A percentile compares a stretch with the other conserved stretches of the same genome.
phyloP scores from a whole-genome alignment of 2,113 vertebrate species.

The Erythrolamprus reginae region DNA sequence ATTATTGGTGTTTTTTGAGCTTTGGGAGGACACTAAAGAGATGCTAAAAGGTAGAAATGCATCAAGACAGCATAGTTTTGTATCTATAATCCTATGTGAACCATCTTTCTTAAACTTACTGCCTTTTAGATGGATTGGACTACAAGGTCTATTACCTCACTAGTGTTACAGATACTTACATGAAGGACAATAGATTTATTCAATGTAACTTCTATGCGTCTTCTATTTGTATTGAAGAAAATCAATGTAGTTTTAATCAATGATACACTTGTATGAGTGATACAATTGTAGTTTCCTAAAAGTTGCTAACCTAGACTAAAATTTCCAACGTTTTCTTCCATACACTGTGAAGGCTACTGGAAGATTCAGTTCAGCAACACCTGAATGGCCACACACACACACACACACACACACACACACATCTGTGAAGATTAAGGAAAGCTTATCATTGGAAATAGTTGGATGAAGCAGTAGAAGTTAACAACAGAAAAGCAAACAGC shows the following conservation, averaged over 20 bases:
- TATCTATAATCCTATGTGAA: constrained; percentile 5
- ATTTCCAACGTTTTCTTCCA: neutral
- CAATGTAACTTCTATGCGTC: too few species aligned
- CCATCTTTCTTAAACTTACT: neutral
- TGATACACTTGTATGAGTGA: too few species aligned
- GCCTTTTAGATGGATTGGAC: neutral
- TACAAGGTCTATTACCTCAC: neutral
- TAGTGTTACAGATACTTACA: neutral
- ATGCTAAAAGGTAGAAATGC: neutral
- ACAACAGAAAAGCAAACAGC: constrained; percentile 56
- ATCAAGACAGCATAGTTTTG: constrained; percentile 33
- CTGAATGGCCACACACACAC: neutral
- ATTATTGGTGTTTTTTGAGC: neutral
- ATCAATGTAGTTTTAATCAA: neutral
- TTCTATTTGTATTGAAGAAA: too few species aligned
- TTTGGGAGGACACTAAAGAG: neutral
- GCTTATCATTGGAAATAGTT: constrained; percentile 48
- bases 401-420: too few species aligned
- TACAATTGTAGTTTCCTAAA: neutral
- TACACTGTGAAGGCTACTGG: neutral
- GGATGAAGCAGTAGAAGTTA: constrained; percentile 48
- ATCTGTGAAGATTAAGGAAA: constrained; percentile 49
- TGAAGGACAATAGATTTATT: neutral
- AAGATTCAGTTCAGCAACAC: neutral
- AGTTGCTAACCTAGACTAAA: neutral